phyloP scores from a whole-genome alignment of 2,888 invertebrate genomes.

The Enoplolaimus lenunculus region DNA sequence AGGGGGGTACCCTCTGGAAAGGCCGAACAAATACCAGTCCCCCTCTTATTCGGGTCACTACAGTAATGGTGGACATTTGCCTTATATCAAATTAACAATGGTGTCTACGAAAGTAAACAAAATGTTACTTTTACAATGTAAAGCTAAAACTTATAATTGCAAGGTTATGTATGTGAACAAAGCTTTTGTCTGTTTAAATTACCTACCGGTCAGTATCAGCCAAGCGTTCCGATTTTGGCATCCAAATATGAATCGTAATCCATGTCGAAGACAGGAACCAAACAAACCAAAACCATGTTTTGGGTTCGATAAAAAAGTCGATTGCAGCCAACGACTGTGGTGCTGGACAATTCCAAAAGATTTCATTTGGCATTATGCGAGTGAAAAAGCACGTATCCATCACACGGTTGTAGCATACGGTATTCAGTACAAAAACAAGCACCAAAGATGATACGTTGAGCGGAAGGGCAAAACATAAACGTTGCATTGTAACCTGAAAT shows the following conservation, averaged over 20 bases:
- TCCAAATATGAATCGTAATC: slow-evolving; percentile 93
- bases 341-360: slow-evolving; percentile 26
- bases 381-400: slow-evolving; percentile 77
- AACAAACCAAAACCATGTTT: slow-evolving; percentile 38
- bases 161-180: no score
- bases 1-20: no score
- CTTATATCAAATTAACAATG: no score
- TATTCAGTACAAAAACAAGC: slow-evolving; percentile 52
- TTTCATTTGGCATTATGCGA: slow-evolving; percentile 64
- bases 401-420: slow-evolving; percentile 47
- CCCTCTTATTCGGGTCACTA: no score
- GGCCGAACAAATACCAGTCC: no score
- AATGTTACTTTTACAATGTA: no score
- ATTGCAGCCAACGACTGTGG: slow-evolving; percentile 11
- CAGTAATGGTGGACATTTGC: no score
- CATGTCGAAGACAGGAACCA: slow-evolving; percentile 89
- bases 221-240: slow-evolving; percentile 86
- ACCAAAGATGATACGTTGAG: slow-evolving; percentile 81
- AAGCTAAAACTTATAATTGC: no score
- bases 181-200: slow-evolving; percentile 3
- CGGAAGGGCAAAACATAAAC: slow-evolving; percentile 90
- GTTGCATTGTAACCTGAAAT: slow-evolving; percentile 77
- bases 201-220: slow-evolving; percentile 73
- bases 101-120: no score
- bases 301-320: slow-evolving; percentile 30